These are phyloP conservation scores for Heliconius nattereri DNA, from an alignment of 1,140 invertebrate species.

Conservation along the genomic window DNA sequence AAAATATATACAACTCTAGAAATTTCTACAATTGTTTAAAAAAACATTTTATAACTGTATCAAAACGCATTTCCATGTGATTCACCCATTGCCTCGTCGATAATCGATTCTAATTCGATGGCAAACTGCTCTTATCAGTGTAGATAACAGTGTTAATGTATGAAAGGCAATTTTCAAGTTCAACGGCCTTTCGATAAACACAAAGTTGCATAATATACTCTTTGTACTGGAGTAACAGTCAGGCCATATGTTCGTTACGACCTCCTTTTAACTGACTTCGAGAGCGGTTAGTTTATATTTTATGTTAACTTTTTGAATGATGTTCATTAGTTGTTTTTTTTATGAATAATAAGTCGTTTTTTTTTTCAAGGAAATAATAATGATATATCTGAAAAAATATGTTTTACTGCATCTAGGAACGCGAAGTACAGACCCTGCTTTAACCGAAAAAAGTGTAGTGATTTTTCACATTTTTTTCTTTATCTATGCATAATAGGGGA, in stretches of 20 bases:
- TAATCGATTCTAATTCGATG: conserved; percentile 4
- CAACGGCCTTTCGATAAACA: conserved; percentile 19
- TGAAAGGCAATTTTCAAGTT: conserved; percentile 27
- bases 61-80: not conserved
- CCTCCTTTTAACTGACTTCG: conserved; percentile 1
- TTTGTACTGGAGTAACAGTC: conserved; percentile 12
- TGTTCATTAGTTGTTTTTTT: not conserved
- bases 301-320: not conserved
- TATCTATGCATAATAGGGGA: not conserved
- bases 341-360: not conserved
- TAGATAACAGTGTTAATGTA: conserved; percentile 30
- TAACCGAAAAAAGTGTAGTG: not conserved
- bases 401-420: no score
- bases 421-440: not conserved
- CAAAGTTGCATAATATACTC: conserved; percentile 15
- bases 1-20: not conserved
- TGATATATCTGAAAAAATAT: no score
- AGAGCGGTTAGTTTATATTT: not conserved
- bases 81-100: not conserved
- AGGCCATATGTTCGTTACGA: conserved; percentile 8
- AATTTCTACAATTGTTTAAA: not conserved
- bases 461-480: not conserved
- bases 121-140: conserved; percentile 16
- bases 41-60: not conserved
- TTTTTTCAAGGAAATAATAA: not conserved